These are phyloP conservation scores for Mormyrus hasselquistii DNA, from an alignment of 2,797 vertebrate species.

Conservation along the genomic window DNA sequence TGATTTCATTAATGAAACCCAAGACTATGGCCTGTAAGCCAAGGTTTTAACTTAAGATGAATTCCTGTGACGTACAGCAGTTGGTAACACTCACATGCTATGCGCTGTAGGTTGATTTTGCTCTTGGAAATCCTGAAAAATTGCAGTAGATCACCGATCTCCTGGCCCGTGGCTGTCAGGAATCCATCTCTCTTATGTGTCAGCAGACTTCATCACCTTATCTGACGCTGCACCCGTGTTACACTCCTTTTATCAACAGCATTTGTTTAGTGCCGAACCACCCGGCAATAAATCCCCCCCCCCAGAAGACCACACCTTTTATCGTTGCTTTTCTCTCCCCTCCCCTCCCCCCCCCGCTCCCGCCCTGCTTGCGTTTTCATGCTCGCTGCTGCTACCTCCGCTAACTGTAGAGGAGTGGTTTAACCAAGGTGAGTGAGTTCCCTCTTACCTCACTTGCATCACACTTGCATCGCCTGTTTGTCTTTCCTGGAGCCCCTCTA, in stretches of 20 bases:
- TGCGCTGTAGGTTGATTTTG: not conserved
- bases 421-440: slow-evolving; percentile 98
- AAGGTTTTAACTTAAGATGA: not conserved
- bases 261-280: slow-evolving; percentile 27
- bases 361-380: slow-evolving; percentile 55
- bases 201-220: slow-evolving; percentile 31
- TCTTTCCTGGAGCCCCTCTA: not conserved
- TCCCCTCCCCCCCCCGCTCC: slow-evolving; percentile 11
- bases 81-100: not conserved
- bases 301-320: slow-evolving; percentile 37
- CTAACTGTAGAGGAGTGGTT: slow-evolving; percentile 96
- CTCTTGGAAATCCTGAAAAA: not conserved
- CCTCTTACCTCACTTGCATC: slow-evolving; percentile 27
- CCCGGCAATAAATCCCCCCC: slow-evolving; percentile 37
- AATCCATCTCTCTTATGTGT: not conserved
- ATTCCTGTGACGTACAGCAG: not conserved
- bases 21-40: not conserved
- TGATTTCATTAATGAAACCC: not conserved
- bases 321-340: slow-evolving; percentile 56
- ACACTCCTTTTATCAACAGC: not conserved
- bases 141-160: not conserved
- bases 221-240: not conserved
- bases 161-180: not conserved
- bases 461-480: slow-evolving; percentile 17
- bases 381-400: slow-evolving; percentile 72